Percentiles rank a stretch among this genome's conserved stretches.
Conservation (phyloP, 2,113 vertebrate species). For the Terrapene triunguis region DNA sequence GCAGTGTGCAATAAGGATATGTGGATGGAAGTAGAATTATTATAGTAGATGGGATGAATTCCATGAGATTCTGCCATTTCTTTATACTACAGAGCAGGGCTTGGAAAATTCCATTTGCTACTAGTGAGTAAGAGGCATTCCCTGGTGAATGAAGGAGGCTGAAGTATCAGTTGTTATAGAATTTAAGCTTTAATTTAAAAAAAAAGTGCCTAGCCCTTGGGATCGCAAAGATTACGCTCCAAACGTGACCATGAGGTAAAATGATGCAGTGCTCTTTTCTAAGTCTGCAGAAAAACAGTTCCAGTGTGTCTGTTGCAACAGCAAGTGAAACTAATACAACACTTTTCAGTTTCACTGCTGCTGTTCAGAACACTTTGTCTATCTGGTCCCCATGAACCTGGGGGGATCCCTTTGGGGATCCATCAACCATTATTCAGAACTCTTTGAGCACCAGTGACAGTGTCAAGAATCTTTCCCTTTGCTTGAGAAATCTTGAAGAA, state of each 20-base stretch:
- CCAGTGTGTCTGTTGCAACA: background rate
- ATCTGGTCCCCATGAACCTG: background rate
- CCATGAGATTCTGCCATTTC: background rate
- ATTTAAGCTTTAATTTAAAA: background rate
- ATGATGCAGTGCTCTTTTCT: background rate
- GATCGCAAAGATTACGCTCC: background rate
- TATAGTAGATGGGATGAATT: background rate
- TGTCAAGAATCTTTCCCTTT: background rate
- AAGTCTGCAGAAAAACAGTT: background rate
- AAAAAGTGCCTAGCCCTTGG: background rate
- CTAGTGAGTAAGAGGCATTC: background rate
- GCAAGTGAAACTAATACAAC: background rate
- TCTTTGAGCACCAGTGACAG: background rate
- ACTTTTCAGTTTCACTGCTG: conserved; percentile 11
- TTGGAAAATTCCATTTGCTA: background rate
- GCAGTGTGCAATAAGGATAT: background rate
- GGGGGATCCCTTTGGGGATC: background rate
- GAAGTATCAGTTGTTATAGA: background rate
- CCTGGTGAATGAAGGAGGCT: background rate
- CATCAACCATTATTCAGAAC: background rate
- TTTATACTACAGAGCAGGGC: background rate
- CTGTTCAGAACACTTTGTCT: background rate
- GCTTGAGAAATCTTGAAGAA: background rate
- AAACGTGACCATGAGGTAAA: background rate
- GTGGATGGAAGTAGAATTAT: background rate